Base-by-base conservation (phyloP, 2,888 invertebrate genomes). In the Netelia fuscicornis region DNA sequence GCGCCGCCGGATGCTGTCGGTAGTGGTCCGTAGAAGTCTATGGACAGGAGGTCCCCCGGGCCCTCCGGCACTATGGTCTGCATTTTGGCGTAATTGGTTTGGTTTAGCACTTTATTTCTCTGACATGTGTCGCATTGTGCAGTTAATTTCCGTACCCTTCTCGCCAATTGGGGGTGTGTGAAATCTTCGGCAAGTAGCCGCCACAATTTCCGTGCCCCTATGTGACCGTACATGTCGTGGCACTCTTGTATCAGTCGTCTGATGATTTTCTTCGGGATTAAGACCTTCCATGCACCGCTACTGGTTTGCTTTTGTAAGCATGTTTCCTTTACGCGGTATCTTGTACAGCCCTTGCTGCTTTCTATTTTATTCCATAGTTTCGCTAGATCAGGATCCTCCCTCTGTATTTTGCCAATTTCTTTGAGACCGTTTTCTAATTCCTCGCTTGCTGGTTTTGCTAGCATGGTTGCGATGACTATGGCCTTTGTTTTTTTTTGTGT, bases 141-240 rank as follows among this genome's bases (percentile, higher is more conserved):
- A 11, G 60, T 8, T 1, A 60, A 20, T 17, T 56, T 2, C 9
- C 56, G 1, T 0, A 5, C 5, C 0, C 0, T 30, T 30, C 5
- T 30, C 2, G 20, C 20, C 2, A 64, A 10, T 11, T 74, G 48
- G 1, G 62, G 74, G 17, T 74, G 30, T 10, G 17, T 9, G 2
- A 74, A 74, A n/a, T 62, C 52, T 11, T 74, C 62, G 5, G 37
- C 17, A 0, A 74, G n/a, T 2, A 74, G 30, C 13, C 60, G 23
- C 30, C 44, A 74, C 0, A 74, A 23, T 11, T 74, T 74, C 30
- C 60, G 44, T 11, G 62, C 23, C 5, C 64, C 74, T 2, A 48
- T 3, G 30, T 64, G 74, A 0, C 74, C 74, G 20, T 74, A 74
- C 13, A 64, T 74, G 2, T 74, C 5, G 17, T 74, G 74, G 0